Conservation (phyloP, 2,113 vertebrate species). For the Pomatostomus ruficeps region DNA sequence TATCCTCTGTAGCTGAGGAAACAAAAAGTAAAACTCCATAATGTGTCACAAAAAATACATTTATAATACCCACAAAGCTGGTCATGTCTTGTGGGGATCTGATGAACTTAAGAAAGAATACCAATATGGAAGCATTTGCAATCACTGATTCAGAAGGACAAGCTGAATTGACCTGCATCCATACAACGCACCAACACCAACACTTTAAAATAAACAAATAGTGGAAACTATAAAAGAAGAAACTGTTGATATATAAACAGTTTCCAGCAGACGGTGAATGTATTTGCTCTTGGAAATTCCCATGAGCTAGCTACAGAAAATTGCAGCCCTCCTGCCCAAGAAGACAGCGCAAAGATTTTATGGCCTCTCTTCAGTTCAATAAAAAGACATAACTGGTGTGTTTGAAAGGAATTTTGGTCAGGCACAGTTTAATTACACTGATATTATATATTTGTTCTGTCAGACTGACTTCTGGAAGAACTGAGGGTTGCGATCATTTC, state of each 20-base stretch:
- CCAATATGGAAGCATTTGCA: neutral
- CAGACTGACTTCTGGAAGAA: neutral
- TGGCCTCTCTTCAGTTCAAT: neutral
- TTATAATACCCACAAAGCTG: neutral
- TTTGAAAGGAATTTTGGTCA: neutral
- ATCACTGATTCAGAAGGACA: neutral
- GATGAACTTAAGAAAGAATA: neutral
- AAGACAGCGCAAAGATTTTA: neutral
- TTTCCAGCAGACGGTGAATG: neutral
- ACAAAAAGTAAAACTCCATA: neutral
- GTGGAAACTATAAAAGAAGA: neutral
- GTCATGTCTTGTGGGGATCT: neutral
- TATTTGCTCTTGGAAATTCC: neutral
- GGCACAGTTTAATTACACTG: neutral
- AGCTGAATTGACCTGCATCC: neutral
- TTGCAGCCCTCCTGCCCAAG: neutral
- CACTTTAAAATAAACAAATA: neutral
- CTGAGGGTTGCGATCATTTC: neutral
- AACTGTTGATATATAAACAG: neutral
- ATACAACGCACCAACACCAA: neutral
- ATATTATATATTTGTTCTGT: neutral
- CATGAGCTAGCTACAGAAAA: neutral
- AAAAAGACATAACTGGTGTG: neutral
- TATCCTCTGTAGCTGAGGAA: neutral
- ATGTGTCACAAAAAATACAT: neutral